These are phyloP conservation scores for Holotrichia oblita DNA, from an alignment of 1,140 invertebrate genomes.

Conservation along the genomic window DNA sequence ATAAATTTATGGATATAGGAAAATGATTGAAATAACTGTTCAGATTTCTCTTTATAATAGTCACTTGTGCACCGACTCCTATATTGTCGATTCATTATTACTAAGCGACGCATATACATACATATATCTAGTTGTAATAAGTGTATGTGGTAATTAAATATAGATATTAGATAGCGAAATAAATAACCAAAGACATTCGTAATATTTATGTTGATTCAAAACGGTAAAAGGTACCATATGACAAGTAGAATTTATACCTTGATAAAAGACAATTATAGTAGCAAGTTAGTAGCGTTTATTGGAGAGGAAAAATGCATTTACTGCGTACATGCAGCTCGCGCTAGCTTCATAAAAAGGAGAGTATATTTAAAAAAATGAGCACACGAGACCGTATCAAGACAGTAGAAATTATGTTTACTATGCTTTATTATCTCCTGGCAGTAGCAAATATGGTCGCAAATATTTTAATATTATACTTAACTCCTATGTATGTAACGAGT, in stretches of 20 bases:
- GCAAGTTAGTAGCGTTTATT: not conserved
- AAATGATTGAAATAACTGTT: constrained; percentile 22
- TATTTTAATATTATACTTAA: constrained; percentile 37
- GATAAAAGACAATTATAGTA: constrained; percentile 1
- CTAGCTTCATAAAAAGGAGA: not conserved
- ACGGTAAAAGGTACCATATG: not conserved
- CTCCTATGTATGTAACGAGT: constrained; percentile 16
- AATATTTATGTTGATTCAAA: not conserved
- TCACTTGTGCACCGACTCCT: not conserved
- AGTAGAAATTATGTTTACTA: constrained; percentile 36
- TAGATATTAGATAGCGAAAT: constrained; percentile 1
- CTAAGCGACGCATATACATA: not conserved
- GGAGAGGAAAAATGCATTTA: constrained; percentile 21
- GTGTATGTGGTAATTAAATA: constrained; percentile 8
- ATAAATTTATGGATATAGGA: constrained; percentile 10
- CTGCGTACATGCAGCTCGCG: not conserved
- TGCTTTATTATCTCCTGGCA: constrained; percentile 14
- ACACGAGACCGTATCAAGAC: constrained; percentile 23
- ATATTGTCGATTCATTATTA: not conserved
- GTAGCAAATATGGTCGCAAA: constrained; percentile 25
- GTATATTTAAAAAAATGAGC: constrained; percentile 28
- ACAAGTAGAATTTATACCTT: not conserved
- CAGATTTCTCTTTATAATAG: constrained; percentile 26
- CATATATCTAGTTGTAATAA: not conserved
- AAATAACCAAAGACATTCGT: not conserved